These are phyloP conservation scores for Fregata magnificens DNA, from an alignment of 2,113 vertebrate species.

Conservation along the genomic window DNA sequence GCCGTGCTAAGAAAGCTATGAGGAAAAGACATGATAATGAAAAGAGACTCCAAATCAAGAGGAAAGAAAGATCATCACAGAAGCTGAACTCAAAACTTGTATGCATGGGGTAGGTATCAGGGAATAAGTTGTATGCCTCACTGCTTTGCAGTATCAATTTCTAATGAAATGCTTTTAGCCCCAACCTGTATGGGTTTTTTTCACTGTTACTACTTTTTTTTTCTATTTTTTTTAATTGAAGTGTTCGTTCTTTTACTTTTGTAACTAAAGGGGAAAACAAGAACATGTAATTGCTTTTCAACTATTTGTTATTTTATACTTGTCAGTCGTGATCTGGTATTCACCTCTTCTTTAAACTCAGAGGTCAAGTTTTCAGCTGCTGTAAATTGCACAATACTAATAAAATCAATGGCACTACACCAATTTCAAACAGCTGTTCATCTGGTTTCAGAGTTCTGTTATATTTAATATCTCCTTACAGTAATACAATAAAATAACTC, in stretches of 20 bases:
- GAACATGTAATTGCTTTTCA: not conserved
- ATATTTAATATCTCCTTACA: not conserved
- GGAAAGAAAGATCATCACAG: not conserved
- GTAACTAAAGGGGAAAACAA: not conserved
- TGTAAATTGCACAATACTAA: not conserved
- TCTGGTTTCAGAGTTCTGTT: not conserved
- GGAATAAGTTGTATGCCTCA: not conserved
- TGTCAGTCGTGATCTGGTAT: not conserved
- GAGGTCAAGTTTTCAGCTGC: not conserved
- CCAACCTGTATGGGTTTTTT: fast-evolving
- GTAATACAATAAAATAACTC: not conserved
- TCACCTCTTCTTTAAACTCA: not conserved
- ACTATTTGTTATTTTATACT: not conserved
- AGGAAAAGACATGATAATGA: not conserved
- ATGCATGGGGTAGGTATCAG: not conserved
- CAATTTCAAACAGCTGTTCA: not conserved
- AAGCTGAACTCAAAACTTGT: not conserved
- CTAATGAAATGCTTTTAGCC: not conserved
- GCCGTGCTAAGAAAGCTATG: not conserved
- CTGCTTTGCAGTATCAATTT: not conserved
- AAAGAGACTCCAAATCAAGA: not conserved
- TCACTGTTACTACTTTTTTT: not conserved
- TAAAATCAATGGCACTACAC: not conserved
- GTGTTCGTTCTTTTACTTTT: not conserved
- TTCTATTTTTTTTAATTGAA: not conserved